phyloP scores from a whole-genome alignment of 2,888 invertebrate genomes.

The Tipula lateralis region DNA sequence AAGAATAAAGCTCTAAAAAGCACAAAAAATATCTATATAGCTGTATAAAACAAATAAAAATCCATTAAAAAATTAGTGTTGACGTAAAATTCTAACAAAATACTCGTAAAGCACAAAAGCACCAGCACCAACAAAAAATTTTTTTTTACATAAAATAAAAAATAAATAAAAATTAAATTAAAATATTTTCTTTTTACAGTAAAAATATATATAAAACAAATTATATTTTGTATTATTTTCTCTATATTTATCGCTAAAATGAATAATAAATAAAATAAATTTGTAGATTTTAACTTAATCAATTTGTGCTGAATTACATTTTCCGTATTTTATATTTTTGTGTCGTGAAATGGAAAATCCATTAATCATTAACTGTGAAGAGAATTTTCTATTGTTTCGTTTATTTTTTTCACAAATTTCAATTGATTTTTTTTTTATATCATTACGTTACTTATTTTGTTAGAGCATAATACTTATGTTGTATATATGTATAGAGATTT shows the following conservation, averaged over 20 bases:
- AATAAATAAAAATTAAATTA: slow-evolving; percentile 2
- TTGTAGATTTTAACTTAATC: slow-evolving; percentile 19
- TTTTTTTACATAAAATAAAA: neutral
- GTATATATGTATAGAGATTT: neutral
- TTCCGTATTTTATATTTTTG: slow-evolving; percentile 2
- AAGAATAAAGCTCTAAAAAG: neutral
- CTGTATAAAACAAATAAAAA: neutral
- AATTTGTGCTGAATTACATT: slow-evolving; percentile 11
- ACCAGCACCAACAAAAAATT: neutral
- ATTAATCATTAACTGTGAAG: slow-evolving; percentile 9
- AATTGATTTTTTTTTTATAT: neutral
- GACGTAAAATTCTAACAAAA: slow-evolving; percentile 1
- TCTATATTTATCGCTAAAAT: slow-evolving; percentile 15
- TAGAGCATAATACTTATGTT: neutral
- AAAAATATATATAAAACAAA: neutral
- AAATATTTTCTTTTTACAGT: neutral
- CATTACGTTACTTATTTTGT: neutral
- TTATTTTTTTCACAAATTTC: neutral
- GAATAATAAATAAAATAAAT: slow-evolving; percentile 19
- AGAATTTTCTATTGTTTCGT: neutral
- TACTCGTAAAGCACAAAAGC: too few relatives aligned
- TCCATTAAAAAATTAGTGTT: slow-evolving; percentile 15
- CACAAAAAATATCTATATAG: neutral
- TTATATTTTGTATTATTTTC: neutral
- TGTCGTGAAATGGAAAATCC: neutral